phyloP scores from a whole-genome alignment of 92 coral and sea anemone genomes.

The Zoanthus sansibaricus region DNA sequence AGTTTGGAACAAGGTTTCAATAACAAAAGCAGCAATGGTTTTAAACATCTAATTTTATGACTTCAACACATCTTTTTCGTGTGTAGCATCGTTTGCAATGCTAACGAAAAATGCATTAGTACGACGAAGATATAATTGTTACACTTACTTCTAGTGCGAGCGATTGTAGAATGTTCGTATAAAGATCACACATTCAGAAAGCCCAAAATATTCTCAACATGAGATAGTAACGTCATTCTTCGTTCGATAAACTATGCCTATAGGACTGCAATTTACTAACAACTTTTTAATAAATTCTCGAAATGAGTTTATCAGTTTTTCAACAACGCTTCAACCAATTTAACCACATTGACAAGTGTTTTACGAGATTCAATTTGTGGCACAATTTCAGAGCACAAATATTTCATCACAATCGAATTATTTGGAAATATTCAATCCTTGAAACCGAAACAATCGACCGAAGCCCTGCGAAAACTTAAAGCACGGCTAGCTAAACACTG shows the following conservation, averaged over 20 bases:
- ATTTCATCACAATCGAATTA: background rate
- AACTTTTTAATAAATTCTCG: conserved; percentile 58
- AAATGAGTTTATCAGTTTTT: conserved; percentile 1
- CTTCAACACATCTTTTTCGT: too few species aligned
- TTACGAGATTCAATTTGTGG: conserved; percentile 39
- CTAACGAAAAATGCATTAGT: too few species aligned
- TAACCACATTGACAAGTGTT: conserved; percentile 31
- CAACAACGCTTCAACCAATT: conserved; percentile 12
- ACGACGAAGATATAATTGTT: too few species aligned
- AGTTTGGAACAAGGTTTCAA: too few species aligned
- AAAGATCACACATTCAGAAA: too few species aligned
- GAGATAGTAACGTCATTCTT: background rate
- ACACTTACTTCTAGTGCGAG: too few species aligned
- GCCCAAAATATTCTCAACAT: background rate
- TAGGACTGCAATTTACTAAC: conserved; percentile 58
- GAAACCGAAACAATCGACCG: conserved; percentile 32
- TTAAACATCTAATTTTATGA: too few species aligned
- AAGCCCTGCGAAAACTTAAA: background rate
- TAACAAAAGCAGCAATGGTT: too few species aligned
- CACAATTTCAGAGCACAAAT: background rate
- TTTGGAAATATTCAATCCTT: conserved; percentile 11
- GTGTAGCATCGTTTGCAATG: too few species aligned
- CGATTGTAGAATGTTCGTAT: too few species aligned
- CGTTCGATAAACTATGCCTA: conserved; percentile 52
- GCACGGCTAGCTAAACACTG: background rate